Base-by-base conservation (phyloP, 2,888 invertebrate genomes). In the Drosophila koepferae region DNA sequence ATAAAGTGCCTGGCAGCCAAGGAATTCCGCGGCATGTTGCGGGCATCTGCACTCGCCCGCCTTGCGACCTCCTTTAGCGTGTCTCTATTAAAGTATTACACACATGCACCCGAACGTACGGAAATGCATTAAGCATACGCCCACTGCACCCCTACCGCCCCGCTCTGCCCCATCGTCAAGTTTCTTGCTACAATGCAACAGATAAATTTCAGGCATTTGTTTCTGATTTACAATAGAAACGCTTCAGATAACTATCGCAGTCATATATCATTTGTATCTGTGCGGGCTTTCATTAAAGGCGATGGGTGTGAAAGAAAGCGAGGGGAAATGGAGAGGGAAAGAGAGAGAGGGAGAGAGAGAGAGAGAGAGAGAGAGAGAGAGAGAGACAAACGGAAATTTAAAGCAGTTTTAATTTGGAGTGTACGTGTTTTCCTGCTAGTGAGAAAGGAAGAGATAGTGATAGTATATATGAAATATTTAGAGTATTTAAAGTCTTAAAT, bases 1-100 rank as follows among this genome's bases (percentile, higher is more conserved):
- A 86, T 86, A 87, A 89, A 86, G 86, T 86, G 86, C 88, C 67
- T 80, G 86, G 68, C 81, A 75, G 77, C 72, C 73, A 70, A 75
- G 86, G 82, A 89, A 89, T 86, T 89, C 84, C 85, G 85, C 74
- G 81, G 75, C 70, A 46, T 80, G 81, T 68, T 65, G 51, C 36
- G 49, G 44, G 38, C 53, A 46, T 34, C 51, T 55, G 34, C 28
- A 0, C 6, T 9, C 18, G 7, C 14, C 18, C 12, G n/a, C 31
- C 36, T 28, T 34, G 8, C 46, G 28, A 63, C n/a, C 49, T 54
- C 49, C 54, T 38, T 51, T 28, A 44, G 74, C 77, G 77, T 76
- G 72, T 86, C 81, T 83, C 83, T 86, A 85, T 89, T 83, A 86
- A 86, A 79, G 77, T 77, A 83, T 75, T 79, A 86, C 72, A 65